Base-by-base conservation (phyloP, 2,888 invertebrate species). In the Drosophila phalerata region DNA sequence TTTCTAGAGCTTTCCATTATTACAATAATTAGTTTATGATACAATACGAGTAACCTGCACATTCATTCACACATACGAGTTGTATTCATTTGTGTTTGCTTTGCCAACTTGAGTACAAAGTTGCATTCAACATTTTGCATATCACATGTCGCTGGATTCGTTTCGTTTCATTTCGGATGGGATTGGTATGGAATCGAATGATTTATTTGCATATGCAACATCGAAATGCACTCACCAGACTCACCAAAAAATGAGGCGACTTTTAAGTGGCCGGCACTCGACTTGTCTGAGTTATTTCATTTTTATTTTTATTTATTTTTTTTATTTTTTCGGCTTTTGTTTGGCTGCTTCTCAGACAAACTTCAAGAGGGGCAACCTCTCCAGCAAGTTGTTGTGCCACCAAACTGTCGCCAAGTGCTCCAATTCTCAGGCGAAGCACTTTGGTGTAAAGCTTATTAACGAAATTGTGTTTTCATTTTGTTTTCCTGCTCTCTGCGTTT, bases 131-230 rank as follows among this genome's bases (percentile, higher is more conserved):
- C 30, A 75, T 72, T 51, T 66, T 34, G 52, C 63, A 73, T 74
- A 34, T 52, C 57, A 30, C 74, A 48, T 64, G 57, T 45, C 43
- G 38, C 34, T 25, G 6, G 2, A 13, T 42, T 62, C 40, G 56
- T 34, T 65, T 37, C 9, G 32, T 32, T 71, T 64, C 48, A 19
- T 65, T 47, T 30, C 34, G 58, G 22, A 32, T 22, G 49, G 52
- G 51, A 53, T 49, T 56, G 71, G 61, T 61, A 8, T 15, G 19
- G 48, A 58, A 51, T 61, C 56, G 73, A 72, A 78, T 83, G 83
- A 83, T 88, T 88, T 84, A 88, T 84, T 84, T 84, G 86, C 84
- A 85, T 88, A 84, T 84, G 83, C 88, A 84, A 84, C 84, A 84
- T 78, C 84, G 86, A 84, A 84, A 84, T 88, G 84, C 84, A 84